Base-by-base conservation (phyloP, 2,888 invertebrate genomes). In the Hololepta plana region DNA sequence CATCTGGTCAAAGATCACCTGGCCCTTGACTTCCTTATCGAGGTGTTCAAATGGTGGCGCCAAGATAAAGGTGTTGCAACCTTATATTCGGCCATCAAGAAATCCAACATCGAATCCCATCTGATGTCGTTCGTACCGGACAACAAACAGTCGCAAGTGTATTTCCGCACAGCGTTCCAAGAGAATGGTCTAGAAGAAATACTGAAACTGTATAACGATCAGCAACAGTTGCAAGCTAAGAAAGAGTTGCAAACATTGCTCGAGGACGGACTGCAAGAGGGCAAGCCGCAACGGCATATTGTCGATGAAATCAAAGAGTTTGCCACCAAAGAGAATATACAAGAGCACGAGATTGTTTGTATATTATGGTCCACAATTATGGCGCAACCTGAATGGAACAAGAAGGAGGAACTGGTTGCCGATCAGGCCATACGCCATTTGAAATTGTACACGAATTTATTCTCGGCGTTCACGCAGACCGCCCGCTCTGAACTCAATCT, bases 351-450 rank as follows among this genome's bases (percentile, higher is more conserved):
- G 60, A 74, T 41, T 17, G 51, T 53, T 19, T 54, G 53, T 38
- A 56, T 56, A 32, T 47, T 91, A 45, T 95, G 93, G 93, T 75
- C 72, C 39, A 85, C 87, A 37, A 73, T 95, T 43, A 95, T 95
- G 93, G 74, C 77, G 27, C 76, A 84, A 45, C 84, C 87, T 32
- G 93, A 95, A 59, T 95, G 93, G 95, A 95, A 91, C 59, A 95
- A 95, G 59, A 95, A 95, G 53, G 95, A 95, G 40, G 95, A 95
- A 55, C 58, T 95, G 43, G 72, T 95, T 37, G 87, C 91, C 25
- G 93, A 93, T 49, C 95, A 95, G 59, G 91, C 93, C 26, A 71
- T 87, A 26, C 81, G 84, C 54, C 85, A 87, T 59, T 65, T 79
- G 47, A 82, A 85, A 45, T 71, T 70, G 44, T 91, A 84, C 59